phyloP scores from a whole-genome alignment of 2,888 invertebrate species.

The Seira sanloemensis region DNA sequence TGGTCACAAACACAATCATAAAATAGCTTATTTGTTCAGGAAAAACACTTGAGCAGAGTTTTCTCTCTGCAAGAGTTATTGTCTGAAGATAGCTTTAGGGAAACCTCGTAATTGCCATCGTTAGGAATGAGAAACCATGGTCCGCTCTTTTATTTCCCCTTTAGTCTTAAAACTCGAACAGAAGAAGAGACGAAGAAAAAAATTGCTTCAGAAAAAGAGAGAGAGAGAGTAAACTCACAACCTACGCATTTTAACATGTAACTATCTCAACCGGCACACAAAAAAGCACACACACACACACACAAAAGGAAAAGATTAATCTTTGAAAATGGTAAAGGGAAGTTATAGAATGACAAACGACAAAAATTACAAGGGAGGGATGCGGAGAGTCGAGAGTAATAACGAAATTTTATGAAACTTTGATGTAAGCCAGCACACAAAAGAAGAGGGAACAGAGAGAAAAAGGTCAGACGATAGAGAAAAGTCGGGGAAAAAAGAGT shows the following conservation, averaged over 20 bases:
- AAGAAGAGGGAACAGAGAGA: slow-evolving; percentile 36
- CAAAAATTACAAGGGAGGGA: slow-evolving; percentile 11
- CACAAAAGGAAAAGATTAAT: neutral
- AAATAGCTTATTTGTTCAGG: slow-evolving; percentile 60
- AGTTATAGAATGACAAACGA: neutral
- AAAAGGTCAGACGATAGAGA: slow-evolving; percentile 55
- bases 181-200: neutral
- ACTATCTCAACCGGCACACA: too few relatives aligned
- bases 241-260: too few relatives aligned
- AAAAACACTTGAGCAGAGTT: slow-evolving; percentile 37
- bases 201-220: slow-evolving; percentile 19
- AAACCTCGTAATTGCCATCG: slow-evolving; percentile 49
- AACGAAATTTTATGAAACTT: slow-evolving; percentile 22
- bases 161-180: slow-evolving; percentile 29
- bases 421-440: slow-evolving; percentile 2
- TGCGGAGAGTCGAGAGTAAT: neutral
- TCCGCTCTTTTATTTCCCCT: slow-evolving; percentile 60
- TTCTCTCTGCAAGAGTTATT: slow-evolving; percentile 45
- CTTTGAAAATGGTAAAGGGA: slow-evolving; percentile 4
- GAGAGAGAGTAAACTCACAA: too few relatives aligned
- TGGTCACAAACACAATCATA: slow-evolving; percentile 59
- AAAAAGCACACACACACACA: too few relatives aligned
- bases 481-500: too few relatives aligned
- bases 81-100: slow-evolving; percentile 55
- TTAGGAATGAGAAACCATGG: slow-evolving; percentile 42